Conservation (phyloP, 1,140 invertebrate species). For the Maconellicoccus hirsutus region DNA sequence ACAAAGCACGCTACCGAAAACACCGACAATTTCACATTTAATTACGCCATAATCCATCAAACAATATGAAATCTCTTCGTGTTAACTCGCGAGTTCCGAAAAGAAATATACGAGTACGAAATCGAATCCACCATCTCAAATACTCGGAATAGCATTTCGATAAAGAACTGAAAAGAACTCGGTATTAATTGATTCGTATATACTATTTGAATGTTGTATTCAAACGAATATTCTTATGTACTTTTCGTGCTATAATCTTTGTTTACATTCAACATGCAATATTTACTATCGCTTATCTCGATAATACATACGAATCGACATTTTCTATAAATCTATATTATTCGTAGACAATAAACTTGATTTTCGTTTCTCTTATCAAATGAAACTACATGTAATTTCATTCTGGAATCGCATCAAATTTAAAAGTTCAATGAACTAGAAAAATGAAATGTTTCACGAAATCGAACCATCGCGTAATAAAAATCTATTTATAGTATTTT, state of each 20-base stretch:
- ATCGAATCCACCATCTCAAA: no score
- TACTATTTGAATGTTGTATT: no score
- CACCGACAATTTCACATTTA: no score
- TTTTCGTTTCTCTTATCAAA: background rate
- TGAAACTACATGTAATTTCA: background rate
- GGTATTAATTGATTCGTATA: no score
- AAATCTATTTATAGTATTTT: constrained; percentile 1
- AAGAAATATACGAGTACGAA: no score
- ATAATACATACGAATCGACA: no score
- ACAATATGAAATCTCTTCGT: no score
- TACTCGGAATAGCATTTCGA: no score
- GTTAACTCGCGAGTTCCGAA: no score
- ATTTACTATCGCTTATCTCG: background rate
- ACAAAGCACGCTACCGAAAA: no score
- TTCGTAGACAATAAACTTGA: background rate
- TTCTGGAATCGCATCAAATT: background rate
- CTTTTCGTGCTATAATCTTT: background rate
- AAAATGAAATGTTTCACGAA: background rate
- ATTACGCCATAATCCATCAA: no score
- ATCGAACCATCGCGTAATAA: background rate
- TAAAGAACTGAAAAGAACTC: no score
- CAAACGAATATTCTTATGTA: background rate
- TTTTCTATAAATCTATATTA: background rate
- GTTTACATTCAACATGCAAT: background rate
- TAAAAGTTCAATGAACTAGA: constrained; percentile 1